A percentile compares a stretch with the other conserved stretches of the same genome.
phyloP scores from a whole-genome alignment of 2,888 invertebrate species.

The Tipula unca region DNA sequence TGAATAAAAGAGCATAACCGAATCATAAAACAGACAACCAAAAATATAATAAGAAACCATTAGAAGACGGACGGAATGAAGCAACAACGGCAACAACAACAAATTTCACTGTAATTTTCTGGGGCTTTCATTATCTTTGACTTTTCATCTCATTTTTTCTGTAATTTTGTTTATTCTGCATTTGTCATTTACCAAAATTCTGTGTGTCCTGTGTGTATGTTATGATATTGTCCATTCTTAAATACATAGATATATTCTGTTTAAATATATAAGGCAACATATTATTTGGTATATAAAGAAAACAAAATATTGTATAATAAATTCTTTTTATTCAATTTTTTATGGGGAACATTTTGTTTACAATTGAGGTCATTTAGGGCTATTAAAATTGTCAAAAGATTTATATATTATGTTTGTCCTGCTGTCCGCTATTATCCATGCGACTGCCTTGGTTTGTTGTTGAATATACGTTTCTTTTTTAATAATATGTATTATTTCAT shows the following conservation, averaged over 20 bases:
- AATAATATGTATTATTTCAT: neutral
- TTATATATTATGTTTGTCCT: neutral
- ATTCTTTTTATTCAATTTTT: neutral
- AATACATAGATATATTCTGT: no score
- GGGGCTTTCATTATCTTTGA: neutral
- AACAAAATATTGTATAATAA: neutral
- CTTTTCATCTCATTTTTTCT: neutral
- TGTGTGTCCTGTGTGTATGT: neutral
- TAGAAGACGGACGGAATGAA: neutral
- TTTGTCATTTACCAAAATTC: neutral
- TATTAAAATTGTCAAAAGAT: constrained; percentile 8
- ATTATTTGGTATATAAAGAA: neutral
- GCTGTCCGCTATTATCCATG: neutral
- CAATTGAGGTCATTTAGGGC: neutral
- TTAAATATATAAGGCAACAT: neutral
- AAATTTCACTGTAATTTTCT: neutral
- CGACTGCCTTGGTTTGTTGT: neutral
- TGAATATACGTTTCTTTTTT: neutral
- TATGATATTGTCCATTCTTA: neutral
- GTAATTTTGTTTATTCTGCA: constrained; percentile 14
- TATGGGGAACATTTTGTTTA: neutral
- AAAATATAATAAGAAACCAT: neutral
- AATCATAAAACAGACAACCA: neutral
- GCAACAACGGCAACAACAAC: neutral
- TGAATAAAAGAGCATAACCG: neutral